Evolutionary conservation across 2,797 vertebrate genomes (phyloP).

Genomic region (Acipenser transmontanus): DNA sequence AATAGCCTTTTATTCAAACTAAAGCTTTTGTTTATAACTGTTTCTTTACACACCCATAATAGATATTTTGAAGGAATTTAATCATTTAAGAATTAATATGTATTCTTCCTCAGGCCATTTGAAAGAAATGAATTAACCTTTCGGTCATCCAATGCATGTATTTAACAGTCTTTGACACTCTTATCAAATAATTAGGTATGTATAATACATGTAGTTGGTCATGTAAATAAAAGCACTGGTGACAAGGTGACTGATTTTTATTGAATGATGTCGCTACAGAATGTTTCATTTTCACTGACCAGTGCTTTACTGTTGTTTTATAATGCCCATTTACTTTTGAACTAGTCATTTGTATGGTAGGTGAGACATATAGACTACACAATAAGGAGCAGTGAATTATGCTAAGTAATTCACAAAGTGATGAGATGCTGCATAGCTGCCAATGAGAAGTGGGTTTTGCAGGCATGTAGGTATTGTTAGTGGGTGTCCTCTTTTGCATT

Average conservation of each 20-base stretch:
- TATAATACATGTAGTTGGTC: no score
- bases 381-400: slow-evolving; percentile 47
- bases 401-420: slow-evolving; percentile 60
- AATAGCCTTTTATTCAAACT: no score
- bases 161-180: not conserved
- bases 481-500: slow-evolving; percentile 52
- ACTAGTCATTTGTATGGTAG: not conserved
- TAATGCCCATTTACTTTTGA: not conserved
- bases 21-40: no score
- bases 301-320: not conserved
- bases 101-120: not conserved
- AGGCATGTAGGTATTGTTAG: slow-evolving; percentile 62
- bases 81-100: not conserved
- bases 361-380: not conserved
- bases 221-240: no score
- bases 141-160: not conserved
- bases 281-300: not conserved
- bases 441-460: slow-evolving; percentile 59
- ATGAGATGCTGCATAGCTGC: slow-evolving; percentile 51
- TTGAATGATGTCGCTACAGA: not conserved
- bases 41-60: not conserved
- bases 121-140: not conserved
- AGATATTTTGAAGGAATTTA: not conserved
- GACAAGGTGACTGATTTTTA: not conserved
- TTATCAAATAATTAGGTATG: not conserved